Percentiles rank a stretch among this genome's conserved stretches.
Conservation (phyloP, 2,113 vertebrate genomes). For the Axis porcinus region DNA sequence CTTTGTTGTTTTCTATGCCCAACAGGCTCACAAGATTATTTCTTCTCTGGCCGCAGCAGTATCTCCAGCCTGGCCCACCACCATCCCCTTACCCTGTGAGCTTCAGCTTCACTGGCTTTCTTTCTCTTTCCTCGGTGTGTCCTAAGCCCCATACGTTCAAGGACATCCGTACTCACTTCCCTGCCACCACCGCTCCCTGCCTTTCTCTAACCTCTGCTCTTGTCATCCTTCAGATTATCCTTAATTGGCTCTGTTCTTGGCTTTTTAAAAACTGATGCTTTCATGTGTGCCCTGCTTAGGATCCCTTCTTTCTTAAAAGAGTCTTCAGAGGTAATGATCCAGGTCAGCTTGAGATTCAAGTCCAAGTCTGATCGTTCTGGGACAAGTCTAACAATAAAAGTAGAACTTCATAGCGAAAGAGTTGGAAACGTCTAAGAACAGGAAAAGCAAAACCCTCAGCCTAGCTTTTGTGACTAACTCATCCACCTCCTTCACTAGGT, state of each 20-base stretch:
- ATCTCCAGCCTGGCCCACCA: neutral
- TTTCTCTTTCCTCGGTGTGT: neutral
- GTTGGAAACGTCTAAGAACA: neutral
- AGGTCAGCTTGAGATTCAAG: neutral
- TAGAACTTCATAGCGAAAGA: neutral
- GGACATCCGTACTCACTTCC: neutral
- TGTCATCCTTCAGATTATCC: neutral
- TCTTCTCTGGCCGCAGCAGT: neutral
- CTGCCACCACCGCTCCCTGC: neutral
- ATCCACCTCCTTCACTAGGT: neutral
- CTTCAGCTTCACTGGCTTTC: neutral
- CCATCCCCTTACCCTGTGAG: neutral
- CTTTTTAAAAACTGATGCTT: neutral
- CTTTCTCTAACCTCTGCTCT: neutral
- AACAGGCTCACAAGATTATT: neutral
- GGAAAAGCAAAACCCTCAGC: neutral
- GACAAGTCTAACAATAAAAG: neutral
- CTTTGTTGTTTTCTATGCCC: neutral
- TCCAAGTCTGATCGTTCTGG: neutral
- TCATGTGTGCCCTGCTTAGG: neutral
- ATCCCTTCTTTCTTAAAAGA: neutral
- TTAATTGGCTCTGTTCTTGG: neutral
- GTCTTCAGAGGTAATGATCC: neutral
- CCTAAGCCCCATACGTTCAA: neutral
- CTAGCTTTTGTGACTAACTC: neutral